Base-by-base conservation (phyloP, 2,888 invertebrate species). In the Dasysyrphus tricinctus region DNA sequence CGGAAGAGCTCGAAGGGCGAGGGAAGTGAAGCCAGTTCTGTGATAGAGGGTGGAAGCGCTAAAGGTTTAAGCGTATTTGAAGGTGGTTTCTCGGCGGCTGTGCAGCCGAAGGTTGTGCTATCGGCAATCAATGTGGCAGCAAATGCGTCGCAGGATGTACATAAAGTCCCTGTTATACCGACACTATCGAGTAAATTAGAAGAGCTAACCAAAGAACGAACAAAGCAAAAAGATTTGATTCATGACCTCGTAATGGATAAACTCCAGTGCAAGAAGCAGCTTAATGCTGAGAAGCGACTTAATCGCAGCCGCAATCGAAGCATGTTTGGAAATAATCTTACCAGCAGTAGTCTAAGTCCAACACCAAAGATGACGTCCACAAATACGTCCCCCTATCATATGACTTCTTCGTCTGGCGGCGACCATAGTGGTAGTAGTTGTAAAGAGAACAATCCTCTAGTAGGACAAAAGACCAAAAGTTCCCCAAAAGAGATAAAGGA, bases 221-320 rank as follows among this genome's bases (percentile, higher is more conserved):
- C 96, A 49, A 96, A 96, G 90, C 97, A 97, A 92, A 97, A 97
- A 88, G 96, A 96, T 91, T 93, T 97, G 34, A 96, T 97, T 61
- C 95, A 97, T 89, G 95, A 97, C 91, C 93, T 97, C 92, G 96
- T 97, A 70, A 95, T 97, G 94, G 96, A 96, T 90, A 95, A 96
- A 91, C 93, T 97, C 89, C 94, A 95, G 89, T 94, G 95, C 3
- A 95, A 95, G 89, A 95, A 95, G 88, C 95, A 95, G 88, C 93
- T 94, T 19, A 94, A 94, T n/a, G 94, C 94, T 4, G 95, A 94
- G 88, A 94, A 94, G 89, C 94, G 94, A 76, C 92, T 94, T 12
- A 94, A 95, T 90, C 93, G 95, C 81, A 94, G 94, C 78, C 93
- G 95, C 0, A 94, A 94, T 88, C 93, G 94, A 1, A 91, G 89